A percentile compares a stretch with the other conserved stretches of the same genome.
Conservation (phyloP, 1,140 invertebrate genomes). For the Apis cerana region DNA sequence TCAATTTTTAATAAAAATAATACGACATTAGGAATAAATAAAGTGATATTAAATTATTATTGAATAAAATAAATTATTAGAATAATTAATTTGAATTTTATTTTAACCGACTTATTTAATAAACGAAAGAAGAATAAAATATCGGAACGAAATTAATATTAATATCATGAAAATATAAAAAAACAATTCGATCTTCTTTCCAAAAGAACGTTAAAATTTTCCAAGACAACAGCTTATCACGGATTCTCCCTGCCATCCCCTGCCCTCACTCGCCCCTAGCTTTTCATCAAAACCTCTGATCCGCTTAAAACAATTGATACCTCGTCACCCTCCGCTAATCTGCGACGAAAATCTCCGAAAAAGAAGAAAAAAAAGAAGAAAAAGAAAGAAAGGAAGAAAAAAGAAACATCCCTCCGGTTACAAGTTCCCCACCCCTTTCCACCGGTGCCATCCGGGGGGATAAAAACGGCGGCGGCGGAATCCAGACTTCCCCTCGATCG, state of each 20-base stretch:
- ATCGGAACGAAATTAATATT: too few relatives aligned
- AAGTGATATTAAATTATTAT: too few relatives aligned
- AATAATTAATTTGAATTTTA: too few relatives aligned
- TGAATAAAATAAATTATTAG: too few relatives aligned
- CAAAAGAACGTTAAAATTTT: not conserved
- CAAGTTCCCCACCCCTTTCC: conserved; percentile 32
- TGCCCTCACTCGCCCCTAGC: not conserved
- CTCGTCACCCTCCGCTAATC: not conserved
- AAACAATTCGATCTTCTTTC: too few relatives aligned
- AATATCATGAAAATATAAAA: too few relatives aligned
- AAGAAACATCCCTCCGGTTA: not conserved
- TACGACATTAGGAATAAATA: too few relatives aligned
- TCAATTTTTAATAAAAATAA: too few relatives aligned
- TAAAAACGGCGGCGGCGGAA: not conserved
- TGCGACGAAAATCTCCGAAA: not conserved
- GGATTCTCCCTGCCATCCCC: not conserved
- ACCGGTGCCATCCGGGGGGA: not conserved
- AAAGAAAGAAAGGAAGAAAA: too few relatives aligned
- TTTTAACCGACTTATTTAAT: too few relatives aligned
- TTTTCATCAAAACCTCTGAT: conserved; percentile 20
- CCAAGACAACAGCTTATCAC: not conserved
- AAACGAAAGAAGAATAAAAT: too few relatives aligned
- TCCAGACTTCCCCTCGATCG: conserved; percentile 20
- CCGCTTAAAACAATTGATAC: conserved; percentile 35
- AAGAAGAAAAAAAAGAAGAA: too few relatives aligned